phyloP scores from a whole-genome alignment of 2,888 invertebrate genomes.

The Agrilus biguttatus region DNA sequence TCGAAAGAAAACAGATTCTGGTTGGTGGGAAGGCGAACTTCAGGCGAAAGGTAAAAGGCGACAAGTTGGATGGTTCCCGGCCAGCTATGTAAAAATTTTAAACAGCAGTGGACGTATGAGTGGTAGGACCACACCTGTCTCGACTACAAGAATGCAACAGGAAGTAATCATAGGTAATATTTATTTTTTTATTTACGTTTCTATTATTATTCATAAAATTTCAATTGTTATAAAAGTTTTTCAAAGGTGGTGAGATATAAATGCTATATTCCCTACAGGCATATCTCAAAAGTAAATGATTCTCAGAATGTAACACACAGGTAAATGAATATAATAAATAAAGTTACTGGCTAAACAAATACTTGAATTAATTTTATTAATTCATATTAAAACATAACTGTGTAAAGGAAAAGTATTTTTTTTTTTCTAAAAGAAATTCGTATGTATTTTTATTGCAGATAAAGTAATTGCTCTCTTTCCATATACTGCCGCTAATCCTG shows the following conservation, averaged over 20 bases:
- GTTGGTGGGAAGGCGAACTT: slow-evolving; percentile 99
- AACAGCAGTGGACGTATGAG: slow-evolving; percentile 55
- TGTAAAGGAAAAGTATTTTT: not conserved
- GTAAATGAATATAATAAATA: too few relatives aligned
- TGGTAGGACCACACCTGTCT: slow-evolving; percentile 59
- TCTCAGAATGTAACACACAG: too few relatives aligned
- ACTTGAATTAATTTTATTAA: too few relatives aligned
- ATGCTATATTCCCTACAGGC: too few relatives aligned
- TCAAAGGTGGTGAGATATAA: too few relatives aligned
- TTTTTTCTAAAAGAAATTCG: too few relatives aligned
- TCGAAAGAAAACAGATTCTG: slow-evolving; percentile 90
- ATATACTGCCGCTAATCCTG: slow-evolving; percentile 87
- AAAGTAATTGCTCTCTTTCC: slow-evolving; percentile 87
- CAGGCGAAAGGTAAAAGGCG: slow-evolving; percentile 82
- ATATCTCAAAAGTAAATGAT: too few relatives aligned
- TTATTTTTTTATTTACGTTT: not conserved
- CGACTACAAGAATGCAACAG: slow-evolving; percentile 50
- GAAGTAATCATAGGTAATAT: slow-evolving; percentile 29
- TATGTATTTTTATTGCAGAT: slow-evolving; percentile 34
- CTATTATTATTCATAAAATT: too few relatives aligned
- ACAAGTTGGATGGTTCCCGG: slow-evolving; percentile 98
- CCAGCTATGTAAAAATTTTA: slow-evolving; percentile 83
- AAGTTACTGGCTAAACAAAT: too few relatives aligned
- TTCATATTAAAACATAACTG: too few relatives aligned
- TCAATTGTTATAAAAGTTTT: too few relatives aligned